Evolutionary conservation across 1,140 invertebrate species (phyloP), one percentile per base, ranked within the genome.

Genomic region (Sesamia nonagrioides): DNA sequence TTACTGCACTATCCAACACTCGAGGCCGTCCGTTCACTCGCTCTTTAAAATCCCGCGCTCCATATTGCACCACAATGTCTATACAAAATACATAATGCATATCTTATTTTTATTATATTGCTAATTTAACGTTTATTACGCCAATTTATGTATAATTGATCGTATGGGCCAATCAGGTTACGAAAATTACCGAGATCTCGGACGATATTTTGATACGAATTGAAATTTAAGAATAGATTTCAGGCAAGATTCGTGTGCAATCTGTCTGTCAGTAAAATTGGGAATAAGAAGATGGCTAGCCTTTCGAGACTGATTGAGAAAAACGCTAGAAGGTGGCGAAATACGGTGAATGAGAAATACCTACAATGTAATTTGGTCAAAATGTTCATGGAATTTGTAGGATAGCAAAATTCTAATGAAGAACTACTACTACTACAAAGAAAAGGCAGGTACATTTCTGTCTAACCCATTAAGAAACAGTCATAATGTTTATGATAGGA

Each of bases 1-100:
- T 18, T 18, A 37, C 71, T 42, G 35, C n/a, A 45, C 27, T 60
- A 73, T 73, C 37, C 35, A 18, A 42, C 4, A 18, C 18, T 73
- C 58, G 58, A 60, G 73, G 73, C 27, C 73, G 58, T 75, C 56
- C 73, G 40, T 63, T 75, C 73, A 75, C 73, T 75, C 45, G 73
- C 73, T 75, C 56, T 75, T 75, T 75, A 33, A 27, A 54, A 75
- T 75, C 73, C 73, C 73, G 71, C 58, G 73, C 27, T 75, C 18
- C 58, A 18, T 61, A 50, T 75, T 75, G 73, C 73, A 75, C 58
- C n/a, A 58, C 58, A 61, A 21, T 13, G 42, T 27, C 6, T 48
- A 40, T 40, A 45, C 58, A 42, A 50, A 40, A 45, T 45, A 27
- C 42, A 68, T 69, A 75, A 75, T 75, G 11, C 56, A 63, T 6